Percentiles rank a stretch among this genome's conserved stretches.
Evolutionary conservation across 2,797 vertebrate species (phyloP).

Genomic region (Morus bassanus): DNA sequence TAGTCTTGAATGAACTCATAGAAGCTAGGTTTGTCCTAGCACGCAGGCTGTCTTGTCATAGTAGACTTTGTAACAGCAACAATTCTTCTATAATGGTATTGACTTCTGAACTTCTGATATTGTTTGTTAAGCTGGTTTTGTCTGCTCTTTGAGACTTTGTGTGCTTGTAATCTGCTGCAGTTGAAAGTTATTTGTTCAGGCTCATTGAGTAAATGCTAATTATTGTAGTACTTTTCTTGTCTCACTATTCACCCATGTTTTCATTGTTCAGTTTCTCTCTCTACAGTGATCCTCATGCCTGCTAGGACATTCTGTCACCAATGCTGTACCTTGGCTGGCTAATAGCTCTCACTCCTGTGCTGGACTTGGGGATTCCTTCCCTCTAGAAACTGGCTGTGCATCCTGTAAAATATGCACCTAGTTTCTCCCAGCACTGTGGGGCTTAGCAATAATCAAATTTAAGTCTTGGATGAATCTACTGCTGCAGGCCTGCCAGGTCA

Average conservation of each 20-base stretch:
- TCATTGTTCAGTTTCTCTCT: constrained; percentile 78
- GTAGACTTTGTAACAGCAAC: not conserved
- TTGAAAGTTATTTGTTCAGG: constrained; percentile 16
- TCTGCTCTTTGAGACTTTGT: not conserved
- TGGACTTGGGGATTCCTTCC: constrained; percentile 71
- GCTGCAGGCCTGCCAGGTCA: constrained; percentile 69
- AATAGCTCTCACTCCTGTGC: constrained; percentile 64
- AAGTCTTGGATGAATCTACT: constrained; percentile 61
- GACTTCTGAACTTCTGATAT: not conserved
- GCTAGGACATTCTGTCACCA: constrained; percentile 71
- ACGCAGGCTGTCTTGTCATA: not conserved
- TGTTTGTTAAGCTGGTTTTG: constrained; percentile 35
- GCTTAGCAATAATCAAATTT: constrained; percentile 62
- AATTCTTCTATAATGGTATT: not conserved
- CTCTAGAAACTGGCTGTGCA: constrained; percentile 67
- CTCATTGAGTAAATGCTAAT: constrained; percentile 51
- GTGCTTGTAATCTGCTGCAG: constrained; percentile 8
- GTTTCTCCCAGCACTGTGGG: constrained; percentile 70
- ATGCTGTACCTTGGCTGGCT: constrained; percentile 72
- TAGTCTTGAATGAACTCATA: not conserved
- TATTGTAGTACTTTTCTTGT: constrained; percentile 59
- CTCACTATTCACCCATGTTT: constrained; percentile 63
- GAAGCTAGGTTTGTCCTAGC: not conserved
- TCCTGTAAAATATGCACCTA: constrained; percentile 59
- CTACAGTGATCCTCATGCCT: constrained; percentile 71